These are phyloP conservation scores for Hydrozoanthus tunicans DNA, from an alignment of 64 coral and sea anemone species.

Conservation along the genomic window DNA sequence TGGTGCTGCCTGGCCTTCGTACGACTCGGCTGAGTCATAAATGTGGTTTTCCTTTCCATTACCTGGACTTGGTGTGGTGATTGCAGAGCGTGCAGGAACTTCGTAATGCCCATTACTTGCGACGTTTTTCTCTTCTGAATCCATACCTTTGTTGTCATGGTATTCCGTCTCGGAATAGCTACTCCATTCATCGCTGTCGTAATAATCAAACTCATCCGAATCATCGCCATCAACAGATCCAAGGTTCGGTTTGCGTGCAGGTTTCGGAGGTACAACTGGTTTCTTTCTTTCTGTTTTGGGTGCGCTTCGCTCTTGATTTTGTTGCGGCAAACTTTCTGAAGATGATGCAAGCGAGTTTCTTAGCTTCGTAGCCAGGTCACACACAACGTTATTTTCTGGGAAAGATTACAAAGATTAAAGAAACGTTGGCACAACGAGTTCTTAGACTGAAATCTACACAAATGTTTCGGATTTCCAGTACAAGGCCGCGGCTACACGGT, in stretches of 20 bases:
- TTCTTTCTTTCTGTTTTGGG: neutral
- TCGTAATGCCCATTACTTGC: neutral
- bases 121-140: neutral
- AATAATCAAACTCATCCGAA: slow-evolving; percentile 14
- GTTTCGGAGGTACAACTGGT: slow-evolving; percentile 7
- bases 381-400: neutral
- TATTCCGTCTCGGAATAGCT: slow-evolving; percentile 41
- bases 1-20: neutral
- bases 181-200: slow-evolving; percentile 44
- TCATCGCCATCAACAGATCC: neutral
- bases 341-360: slow-evolving; percentile 18
- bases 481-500: no score
- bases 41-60: neutral
- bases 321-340: neutral
- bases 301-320: neutral
- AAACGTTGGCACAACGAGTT: neutral
- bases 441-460: neutral
- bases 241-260: neutral
- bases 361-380: slow-evolving; percentile 16
- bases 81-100: neutral
- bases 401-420: neutral
- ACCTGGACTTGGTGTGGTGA: no score
- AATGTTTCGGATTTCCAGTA: neutral
- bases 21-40: slow-evolving; percentile 14
- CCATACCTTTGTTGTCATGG: neutral